These are phyloP conservation scores for Palythoa heliodiscus DNA, from an alignment of 92 coral and sea anemone genomes.

Conservation along the genomic window DNA sequence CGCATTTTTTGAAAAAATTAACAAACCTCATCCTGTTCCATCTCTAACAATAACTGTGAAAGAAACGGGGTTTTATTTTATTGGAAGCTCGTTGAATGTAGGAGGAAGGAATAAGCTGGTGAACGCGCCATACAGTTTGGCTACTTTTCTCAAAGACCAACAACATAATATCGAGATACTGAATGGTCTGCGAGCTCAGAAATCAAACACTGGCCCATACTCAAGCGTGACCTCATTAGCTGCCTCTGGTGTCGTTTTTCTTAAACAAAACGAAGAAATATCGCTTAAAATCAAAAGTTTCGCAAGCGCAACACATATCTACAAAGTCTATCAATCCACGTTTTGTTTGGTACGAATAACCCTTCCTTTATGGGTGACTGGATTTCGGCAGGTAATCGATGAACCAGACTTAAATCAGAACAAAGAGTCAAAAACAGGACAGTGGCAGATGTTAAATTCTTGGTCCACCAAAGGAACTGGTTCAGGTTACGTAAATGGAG, in stretches of 20 bases:
- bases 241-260: constrained; percentile 24
- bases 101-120: not conserved
- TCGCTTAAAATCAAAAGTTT: not conserved
- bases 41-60: not conserved
- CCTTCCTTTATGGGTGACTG: not conserved
- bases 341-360: constrained; percentile 34
- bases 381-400: constrained; percentile 19
- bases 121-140: not conserved
- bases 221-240: not conserved
- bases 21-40: not conserved
- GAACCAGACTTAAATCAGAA: not conserved
- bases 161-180: not conserved
- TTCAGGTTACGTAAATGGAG: constrained; percentile 25
- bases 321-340: not conserved
- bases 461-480: constrained; percentile 38
- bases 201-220: not conserved
- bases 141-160: not conserved
- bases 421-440: constrained; percentile 15
- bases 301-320: not conserved
- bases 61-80: constrained; percentile 10
- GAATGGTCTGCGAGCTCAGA: not conserved
- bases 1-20: constrained; percentile 25
- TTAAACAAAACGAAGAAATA: constrained; percentile 9
- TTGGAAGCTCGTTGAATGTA: constrained; percentile 8
- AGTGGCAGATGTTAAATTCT: constrained; percentile 1